phyloP scores from a whole-genome alignment of 2,888 invertebrate genomes.

The Perizoma flavofasciatum region DNA sequence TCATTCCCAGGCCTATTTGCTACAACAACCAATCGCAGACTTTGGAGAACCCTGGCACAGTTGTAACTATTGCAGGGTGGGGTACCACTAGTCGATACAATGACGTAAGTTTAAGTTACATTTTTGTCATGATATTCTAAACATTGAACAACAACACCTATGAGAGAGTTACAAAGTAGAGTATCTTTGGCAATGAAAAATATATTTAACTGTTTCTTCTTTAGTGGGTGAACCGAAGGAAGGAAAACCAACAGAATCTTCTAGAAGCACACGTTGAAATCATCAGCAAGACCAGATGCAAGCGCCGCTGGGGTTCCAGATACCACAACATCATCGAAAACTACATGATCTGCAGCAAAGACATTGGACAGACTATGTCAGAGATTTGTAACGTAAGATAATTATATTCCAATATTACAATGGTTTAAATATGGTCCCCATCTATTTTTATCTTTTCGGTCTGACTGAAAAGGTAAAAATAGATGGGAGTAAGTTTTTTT shows the following conservation, averaged over 20 bases:
- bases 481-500: no score
- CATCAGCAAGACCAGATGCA: conserved; percentile 64
- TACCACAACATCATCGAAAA: conserved; percentile 75
- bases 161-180: no score
- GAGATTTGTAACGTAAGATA: conserved; percentile 73
- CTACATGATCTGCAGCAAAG: conserved; percentile 75
- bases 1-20: conserved; percentile 66
- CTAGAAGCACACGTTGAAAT: conserved; percentile 65
- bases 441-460: no score
- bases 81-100: conserved; percentile 66
- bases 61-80: conserved; percentile 67
- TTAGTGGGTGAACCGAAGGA: conserved; percentile 68
- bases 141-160: no score
- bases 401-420: background rate
- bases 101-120: conserved; percentile 54
- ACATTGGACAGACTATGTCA: conserved; percentile 72
- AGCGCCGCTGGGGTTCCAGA: conserved; percentile 67
- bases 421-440: no score
- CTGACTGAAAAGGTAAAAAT: no score
- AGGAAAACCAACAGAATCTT: conserved; percentile 63
- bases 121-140: background rate
- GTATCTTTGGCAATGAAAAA: no score
- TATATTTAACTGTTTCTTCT: conserved; percentile 16
- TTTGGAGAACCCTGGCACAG: conserved; percentile 64
- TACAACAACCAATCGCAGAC: conserved; percentile 71